phyloP scores from a whole-genome alignment of 2,888 invertebrate genomes.

The Cylindroiulus punctatus region DNA sequence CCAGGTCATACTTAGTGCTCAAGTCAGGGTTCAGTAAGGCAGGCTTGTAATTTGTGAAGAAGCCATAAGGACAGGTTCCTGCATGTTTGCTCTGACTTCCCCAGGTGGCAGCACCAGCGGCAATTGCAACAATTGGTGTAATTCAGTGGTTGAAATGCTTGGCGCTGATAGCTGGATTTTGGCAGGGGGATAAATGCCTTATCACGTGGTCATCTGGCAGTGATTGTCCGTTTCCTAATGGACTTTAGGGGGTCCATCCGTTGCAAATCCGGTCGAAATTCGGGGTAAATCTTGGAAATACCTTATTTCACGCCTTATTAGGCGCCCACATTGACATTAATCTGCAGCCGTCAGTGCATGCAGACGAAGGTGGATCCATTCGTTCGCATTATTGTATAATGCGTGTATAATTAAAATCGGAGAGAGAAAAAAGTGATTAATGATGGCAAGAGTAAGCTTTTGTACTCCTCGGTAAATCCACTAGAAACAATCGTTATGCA shows the following conservation, averaged over 20 bases:
- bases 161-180: neutral
- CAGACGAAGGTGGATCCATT: neutral
- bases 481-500: conserved; percentile 40
- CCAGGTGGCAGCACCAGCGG: too few species aligned
- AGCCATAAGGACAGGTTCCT: too few species aligned
- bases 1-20: too few species aligned
- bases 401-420: conserved; percentile 45
- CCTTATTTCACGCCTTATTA: conserved; percentile 47
- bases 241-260: neutral
- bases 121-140: neutral
- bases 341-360: neutral
- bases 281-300: conserved; percentile 41
- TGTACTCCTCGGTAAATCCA: conserved; percentile 45
- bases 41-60: too few species aligned
- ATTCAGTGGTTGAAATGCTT: neutral
- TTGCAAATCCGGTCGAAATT: neutral
- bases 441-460: conserved; percentile 47
- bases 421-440: conserved; percentile 47
- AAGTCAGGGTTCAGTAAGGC: too few species aligned
- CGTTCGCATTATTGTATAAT: conserved; percentile 27
- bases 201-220: neutral
- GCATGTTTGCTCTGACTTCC: too few species aligned
- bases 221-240: neutral
- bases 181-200: neutral
- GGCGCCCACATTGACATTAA: conserved; percentile 45